Evolutionary conservation across 1,140 invertebrate genomes (phyloP).

Genomic region (Drosophila orosa): DNA sequence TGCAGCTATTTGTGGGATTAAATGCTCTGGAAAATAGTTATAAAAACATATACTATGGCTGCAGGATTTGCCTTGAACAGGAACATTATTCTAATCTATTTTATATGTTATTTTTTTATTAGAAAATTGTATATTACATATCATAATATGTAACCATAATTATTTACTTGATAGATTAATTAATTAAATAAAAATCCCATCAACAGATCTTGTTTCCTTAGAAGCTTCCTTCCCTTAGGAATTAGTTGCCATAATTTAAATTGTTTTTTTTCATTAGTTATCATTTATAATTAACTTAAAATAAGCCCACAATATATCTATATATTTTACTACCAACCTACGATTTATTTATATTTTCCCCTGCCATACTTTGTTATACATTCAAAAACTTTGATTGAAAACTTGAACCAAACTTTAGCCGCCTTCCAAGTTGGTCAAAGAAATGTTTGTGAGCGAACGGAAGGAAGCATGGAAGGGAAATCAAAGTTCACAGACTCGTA

Average conservation of each 20-base stretch:
- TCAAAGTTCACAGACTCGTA: constrained; percentile 24
- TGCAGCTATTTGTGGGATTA: neutral
- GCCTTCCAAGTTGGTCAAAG: constrained; percentile 15
- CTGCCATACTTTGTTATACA: neutral
- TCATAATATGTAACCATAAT: no score
- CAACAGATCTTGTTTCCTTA: no score
- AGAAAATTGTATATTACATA: neutral
- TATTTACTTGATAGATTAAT: no score
- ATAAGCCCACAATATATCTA: no score
- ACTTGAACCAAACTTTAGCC: constrained; percentile 5
- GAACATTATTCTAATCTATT: neutral
- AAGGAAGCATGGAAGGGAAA: constrained; percentile 9
- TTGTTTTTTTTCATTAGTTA: neutral
- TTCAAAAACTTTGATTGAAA: constrained; percentile 6
- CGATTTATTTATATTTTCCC: neutral
- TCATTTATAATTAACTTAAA: neutral
- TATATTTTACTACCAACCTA: neutral
- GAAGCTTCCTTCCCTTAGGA: no score
- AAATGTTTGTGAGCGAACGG: neutral
- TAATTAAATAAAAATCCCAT: no score
- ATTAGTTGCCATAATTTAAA: no score
- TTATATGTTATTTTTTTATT: neutral
- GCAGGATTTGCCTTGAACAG: neutral
- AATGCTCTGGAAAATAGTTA: neutral
- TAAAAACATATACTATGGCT: neutral